Conservation (phyloP, 2,113 vertebrate genomes). For the Rhynchomys soricoides region DNA sequence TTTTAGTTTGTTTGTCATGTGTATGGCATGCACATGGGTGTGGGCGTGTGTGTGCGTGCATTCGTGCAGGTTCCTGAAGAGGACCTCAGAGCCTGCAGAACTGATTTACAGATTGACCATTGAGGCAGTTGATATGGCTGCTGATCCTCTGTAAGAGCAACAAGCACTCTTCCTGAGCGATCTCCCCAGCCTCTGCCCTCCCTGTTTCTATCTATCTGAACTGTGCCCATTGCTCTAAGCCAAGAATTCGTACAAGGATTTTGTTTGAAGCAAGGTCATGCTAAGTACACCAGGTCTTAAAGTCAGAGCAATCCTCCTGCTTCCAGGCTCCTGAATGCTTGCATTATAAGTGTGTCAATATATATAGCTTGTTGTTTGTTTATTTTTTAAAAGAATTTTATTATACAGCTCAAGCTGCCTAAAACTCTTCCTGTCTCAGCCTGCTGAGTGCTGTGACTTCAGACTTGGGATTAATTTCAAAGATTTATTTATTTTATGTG, state of each 20-base stretch:
- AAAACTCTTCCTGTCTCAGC: not conserved
- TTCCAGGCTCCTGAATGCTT: not conserved
- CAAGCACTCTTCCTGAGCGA: not conserved
- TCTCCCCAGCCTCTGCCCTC: not conserved
- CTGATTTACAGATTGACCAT: not conserved
- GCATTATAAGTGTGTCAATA: no score
- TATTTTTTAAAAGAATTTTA: not conserved
- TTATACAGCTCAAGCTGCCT: not conserved
- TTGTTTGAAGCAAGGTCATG: not conserved
- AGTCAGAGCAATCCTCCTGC: not conserved
- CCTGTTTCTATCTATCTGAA: not conserved
- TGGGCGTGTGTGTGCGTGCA: no score
- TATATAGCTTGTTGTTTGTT: not conserved
- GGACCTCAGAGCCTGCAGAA: not conserved
- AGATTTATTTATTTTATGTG: not conserved
- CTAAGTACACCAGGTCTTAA: not conserved
- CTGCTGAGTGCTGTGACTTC: not conserved
- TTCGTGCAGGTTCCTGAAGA: not conserved
- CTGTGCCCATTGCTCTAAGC: not conserved
- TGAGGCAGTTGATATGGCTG: not conserved
- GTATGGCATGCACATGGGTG: no score
- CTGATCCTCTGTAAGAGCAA: no score
- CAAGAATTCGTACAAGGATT: not conserved
- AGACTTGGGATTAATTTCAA: not conserved
- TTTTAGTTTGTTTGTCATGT: no score